Evolutionary conservation across 2,797 vertebrate genomes (phyloP), one percentile per base, ranked within the genome.

Genomic region (Microchirus variegatus): DNA sequence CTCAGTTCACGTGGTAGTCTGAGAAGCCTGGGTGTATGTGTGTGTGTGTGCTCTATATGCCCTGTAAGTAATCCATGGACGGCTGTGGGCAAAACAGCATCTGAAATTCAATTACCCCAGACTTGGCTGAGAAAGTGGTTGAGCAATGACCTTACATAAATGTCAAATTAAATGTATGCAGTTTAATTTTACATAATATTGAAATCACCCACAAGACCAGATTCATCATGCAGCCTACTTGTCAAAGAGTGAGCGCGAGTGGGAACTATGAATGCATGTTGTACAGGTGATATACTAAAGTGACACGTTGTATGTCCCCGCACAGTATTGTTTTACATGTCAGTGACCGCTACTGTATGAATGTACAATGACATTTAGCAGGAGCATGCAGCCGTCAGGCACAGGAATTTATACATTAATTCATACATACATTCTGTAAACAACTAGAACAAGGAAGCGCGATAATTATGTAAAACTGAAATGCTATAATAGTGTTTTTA

Each of bases 71-170:
- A 88, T 81, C 70, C 71, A 56, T 59, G 54, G 59, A 73, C 51
- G 26, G 68, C 73, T 85, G 52, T 58, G 18, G 62, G 77, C 67
- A 77, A 82, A 83, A 59, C 76, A 53, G 67, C 70, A 64, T 75
- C 65, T 54, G 43, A 86, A 86, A 84, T 90, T 84, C 75, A 87
- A 84, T 87, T 82, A 80, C 50, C 54, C 57, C 36, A 59, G 71
- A 77, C 70, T 63, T 75, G 79, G 75, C 74, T 70, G 58, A 45
- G 72, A 53, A 78, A 78, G 75, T 72, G 70, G 79, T 82, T 79
- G 74, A 83, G 74, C 70, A 70, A 83, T 85, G 87, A 87, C 84
- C 80, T 88, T 75, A 85, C 58, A 75, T 70, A 82, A 87, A 86
- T 85, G 83, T 80, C 81, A 86, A 51, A 57, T 47, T 48, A 70